Evolutionary conservation across 2,888 invertebrate genomes (phyloP).

Genomic region (Callosobruchus maculatus): DNA sequence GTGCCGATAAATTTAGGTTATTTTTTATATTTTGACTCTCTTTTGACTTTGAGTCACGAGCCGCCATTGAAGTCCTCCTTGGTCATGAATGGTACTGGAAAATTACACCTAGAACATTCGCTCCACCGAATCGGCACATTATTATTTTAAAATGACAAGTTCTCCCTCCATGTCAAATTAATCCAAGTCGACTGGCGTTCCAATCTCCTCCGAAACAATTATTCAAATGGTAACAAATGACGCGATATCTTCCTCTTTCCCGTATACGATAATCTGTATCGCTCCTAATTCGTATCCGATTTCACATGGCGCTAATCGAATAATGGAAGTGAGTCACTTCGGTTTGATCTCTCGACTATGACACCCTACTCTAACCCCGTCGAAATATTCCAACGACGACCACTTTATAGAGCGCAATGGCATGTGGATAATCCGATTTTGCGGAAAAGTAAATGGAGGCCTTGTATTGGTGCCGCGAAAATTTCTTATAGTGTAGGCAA

Average conservation of each 20-base stretch:
- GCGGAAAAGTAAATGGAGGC: slow-evolving; percentile 1
- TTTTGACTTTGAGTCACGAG: too few relatives aligned
- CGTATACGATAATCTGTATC: slow-evolving; percentile 5
- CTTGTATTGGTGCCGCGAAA: neutral
- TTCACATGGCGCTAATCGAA: slow-evolving; percentile 19
- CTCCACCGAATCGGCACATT: neutral
- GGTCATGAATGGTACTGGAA: too few relatives aligned
- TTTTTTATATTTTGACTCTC: too few relatives aligned
- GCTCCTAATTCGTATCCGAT: slow-evolving; percentile 17
- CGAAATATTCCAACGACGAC: slow-evolving; percentile 7
- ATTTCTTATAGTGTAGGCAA: neutral
- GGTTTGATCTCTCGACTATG: slow-evolving; percentile 25
- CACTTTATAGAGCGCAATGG: slow-evolving; percentile 18
- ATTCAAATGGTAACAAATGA: neutral
- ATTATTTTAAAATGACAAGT: neutral
- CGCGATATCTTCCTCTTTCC: slow-evolving; percentile 6
- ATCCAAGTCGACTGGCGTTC: neutral
- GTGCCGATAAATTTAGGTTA: too few relatives aligned
- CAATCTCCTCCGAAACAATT: slow-evolving; percentile 1
- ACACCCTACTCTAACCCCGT: slow-evolving; percentile 18
- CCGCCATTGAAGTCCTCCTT: too few relatives aligned
- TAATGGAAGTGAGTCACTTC: slow-evolving; percentile 18
- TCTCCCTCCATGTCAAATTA: neutral
- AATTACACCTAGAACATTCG: neutral
- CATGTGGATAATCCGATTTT: slow-evolving; percentile 16